Percentiles rank a stretch among this genome's conserved stretches.
These are phyloP conservation scores for Drosophila tani DNA, from an alignment of 1,140 invertebrate genomes.

Conservation along the genomic window DNA sequence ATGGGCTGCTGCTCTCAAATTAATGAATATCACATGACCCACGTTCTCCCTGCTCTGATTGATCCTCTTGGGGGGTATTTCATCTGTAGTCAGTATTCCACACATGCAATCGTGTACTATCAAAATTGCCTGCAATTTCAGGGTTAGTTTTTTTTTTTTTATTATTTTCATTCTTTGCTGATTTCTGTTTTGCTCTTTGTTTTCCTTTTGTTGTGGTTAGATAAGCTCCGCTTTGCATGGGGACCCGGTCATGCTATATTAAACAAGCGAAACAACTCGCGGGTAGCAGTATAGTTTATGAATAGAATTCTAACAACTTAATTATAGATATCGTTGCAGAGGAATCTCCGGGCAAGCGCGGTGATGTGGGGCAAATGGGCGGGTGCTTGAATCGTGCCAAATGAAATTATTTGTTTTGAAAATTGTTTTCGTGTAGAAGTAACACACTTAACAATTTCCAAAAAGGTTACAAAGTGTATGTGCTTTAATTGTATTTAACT, in stretches of 20 bases:
- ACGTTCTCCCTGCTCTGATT: conserved; percentile 32
- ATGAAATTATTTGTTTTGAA: conserved; percentile 4
- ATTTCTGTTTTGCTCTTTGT: conserved; percentile 27
- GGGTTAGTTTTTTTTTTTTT: conserved; percentile 12
- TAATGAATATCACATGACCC: conserved; percentile 27
- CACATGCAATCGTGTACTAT: conserved; percentile 37
- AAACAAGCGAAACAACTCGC: conserved; percentile 47
- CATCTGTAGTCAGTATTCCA: conserved; percentile 16
- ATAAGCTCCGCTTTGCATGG: conserved; percentile 50
- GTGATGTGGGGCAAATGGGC: not conserved
- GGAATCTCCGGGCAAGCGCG: conserved; percentile 8
- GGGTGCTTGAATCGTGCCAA: not conserved
- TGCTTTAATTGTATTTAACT: not conserved
- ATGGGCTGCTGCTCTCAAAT: not conserved
- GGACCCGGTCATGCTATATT: conserved; percentile 54
- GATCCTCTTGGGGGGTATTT: conserved; percentile 21
- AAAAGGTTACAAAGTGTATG: not conserved
- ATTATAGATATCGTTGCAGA: conserved; percentile 45
- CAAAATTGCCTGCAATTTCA: conserved; percentile 44
- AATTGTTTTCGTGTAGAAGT: not conserved
- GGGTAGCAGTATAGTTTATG: conserved; percentile 40
- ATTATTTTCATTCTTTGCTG: conserved; percentile 20
- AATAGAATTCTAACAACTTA: conserved; percentile 63
- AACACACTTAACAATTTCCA: not conserved
- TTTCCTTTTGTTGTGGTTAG: conserved; percentile 29